Evolutionary conservation across 1,140 invertebrate genomes (phyloP), one percentile per base, ranked within the genome.

Genomic region (Mizuhopecten yessoensis): DNA sequence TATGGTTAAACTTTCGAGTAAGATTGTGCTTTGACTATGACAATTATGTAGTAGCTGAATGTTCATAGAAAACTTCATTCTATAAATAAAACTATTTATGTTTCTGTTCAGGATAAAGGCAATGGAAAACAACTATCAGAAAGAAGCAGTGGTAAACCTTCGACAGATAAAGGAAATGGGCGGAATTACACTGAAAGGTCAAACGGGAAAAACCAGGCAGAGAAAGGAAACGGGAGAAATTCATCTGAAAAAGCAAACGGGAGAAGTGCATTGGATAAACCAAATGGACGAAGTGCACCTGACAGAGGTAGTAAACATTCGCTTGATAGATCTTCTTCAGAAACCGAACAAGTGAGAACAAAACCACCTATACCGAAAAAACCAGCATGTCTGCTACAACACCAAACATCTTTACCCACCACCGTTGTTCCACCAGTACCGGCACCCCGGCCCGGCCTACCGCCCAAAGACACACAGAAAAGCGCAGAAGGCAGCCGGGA

Each of bases 351-450:
- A 9, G 57, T 75, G 57, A 75, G n/a, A 75, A 29, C n/a, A 29
- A 75, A 75, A 75, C 57, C 57, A 9, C 57, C 57, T 75, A 29
- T 75, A n/a, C 57, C 57, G 5, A 75, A 75, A 75, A 75, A 75
- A 29, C 57, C 57, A 75, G 57, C 57, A 75, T 29, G 1, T 75
- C n/a, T 75, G 29, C 57, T 75, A 29, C n/a, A n/a, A n/a, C 57
- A 75, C n/a, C 57, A 75, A 75, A n/a, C 23, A 23, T 75, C 57
- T 29, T 13, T 75, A 7, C 57, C 57, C 1, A 75, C n/a, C 11
- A 75, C 23, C 1, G 36, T 39, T 5, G 36, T 39, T 13, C 57
- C 57, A 17, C 57, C 57, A 5, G 57, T 75, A 75, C 57, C 57
- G n/a, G 57, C 57, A 75, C n/a, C 57, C 1, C 23, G 57, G 29